Evolutionary conservation across 92 coral and sea anemone genomes (phyloP), one percentile per base, ranked within the genome.

Genomic region (Parazoanthus darwini): DNA sequence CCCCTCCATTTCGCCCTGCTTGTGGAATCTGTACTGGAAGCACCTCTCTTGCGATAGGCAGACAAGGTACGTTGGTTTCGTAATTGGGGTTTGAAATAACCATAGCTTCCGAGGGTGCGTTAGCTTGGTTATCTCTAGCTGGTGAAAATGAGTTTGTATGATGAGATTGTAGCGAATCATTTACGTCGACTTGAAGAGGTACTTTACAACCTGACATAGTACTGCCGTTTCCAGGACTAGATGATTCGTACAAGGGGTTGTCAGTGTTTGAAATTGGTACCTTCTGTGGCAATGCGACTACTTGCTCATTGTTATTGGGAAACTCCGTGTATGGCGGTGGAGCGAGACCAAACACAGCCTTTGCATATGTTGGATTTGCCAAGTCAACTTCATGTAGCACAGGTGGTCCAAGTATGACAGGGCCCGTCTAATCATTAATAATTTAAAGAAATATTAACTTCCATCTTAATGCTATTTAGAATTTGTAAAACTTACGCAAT

Each of bases 281-380:
- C 25, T 76, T 76, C 80, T 76, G 80, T 9, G 80, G 80, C 54
- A 76, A 76, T 42, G 50, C 80, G 43, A 37, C 80, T 6, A 39
- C 25, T 22, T 76, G 80, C 13, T 76, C 80, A 20, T 42, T 0
- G 46, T 10, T 22, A 36, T 1, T 18, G 10, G 80, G 80, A 76
- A 37, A 39, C 20, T 76, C 80, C 8, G 80, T 36, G 80, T 76
- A 76, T 0, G 80, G 80, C 5, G 80, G 80, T 18, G 80, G 80
- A 9, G 80, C 80, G 25, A 76, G 80, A 6, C 80, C 80, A 76
- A 16, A 76, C 13, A 76, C 43, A 0, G 80, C 51, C 25, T 76
- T 76, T 76, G 80, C 80, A 38, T 76, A 76, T 39, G 80, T 76
- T 39, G 80, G 80, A 9, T 76, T 76, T 36, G 26, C 26, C 29